Base-by-base conservation (phyloP, 2,888 invertebrate species). In the Nomada flava region DNA sequence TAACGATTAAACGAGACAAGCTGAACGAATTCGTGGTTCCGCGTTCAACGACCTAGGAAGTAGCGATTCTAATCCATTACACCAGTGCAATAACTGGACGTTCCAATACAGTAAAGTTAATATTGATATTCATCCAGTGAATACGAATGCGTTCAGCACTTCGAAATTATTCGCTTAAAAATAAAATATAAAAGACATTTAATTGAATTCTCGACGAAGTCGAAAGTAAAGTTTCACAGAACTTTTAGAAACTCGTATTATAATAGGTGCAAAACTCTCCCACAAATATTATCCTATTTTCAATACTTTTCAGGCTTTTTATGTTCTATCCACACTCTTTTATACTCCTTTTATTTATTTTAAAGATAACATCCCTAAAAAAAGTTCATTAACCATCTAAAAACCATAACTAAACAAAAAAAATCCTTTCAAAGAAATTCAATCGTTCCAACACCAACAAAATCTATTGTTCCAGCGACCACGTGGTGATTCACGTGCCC, bases 401-500 rank as follows among this genome's bases (percentile, higher is more conserved):
- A 36, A 36, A 36, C 7, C 36, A 7, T 36, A 36, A 36, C 7
- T 36, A 36, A 36, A 36, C 36, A 7, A 36, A 44, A 68, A 36
- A 42, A 23, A 15, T 15, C 10, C 13, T 20, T 11, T 15, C n/a
- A 2, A 18, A 44, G 3, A 53, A 36, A 20, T 7, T 50, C 23
- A 26, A 26, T 4, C 23, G 13, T 20, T 47, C 3, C 13, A 79
- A 81, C 11, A 47, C 7, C 36, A 36, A 36, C 36, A 36, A 36
- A 7, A 36, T 36, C 36, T 36, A 60, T 0, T 26, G 29, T 77
- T 85, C 11, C 72, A 88, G 89, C 93, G 96, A 96, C 90, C 96
- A 96, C 90, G 96, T 97, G 85, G 95, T 97, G 89, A 97, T 97
- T 92, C 97, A 97, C 94, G 97, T 97, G 68, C 97, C 97, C 1